Base-by-base conservation (phyloP, 2,888 invertebrate species). In the Heliconius ethilla region DNA sequence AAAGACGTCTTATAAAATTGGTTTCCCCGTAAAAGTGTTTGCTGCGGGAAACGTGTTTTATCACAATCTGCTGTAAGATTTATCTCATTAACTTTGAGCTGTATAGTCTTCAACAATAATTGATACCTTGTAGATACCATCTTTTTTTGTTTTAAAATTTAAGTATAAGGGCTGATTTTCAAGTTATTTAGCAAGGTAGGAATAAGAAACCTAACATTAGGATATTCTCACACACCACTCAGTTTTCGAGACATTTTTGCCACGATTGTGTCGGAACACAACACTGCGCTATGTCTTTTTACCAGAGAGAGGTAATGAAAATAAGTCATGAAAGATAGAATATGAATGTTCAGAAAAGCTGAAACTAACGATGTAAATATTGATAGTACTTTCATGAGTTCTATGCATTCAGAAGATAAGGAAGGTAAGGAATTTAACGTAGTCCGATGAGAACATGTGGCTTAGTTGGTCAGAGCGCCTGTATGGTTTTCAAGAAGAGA, bases 21-120 rank as follows among this genome's bases (percentile, higher is more conserved):
- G 69, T 45, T 55, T 55, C n/a, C 4, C 22, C 33, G 15, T 70
- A 72, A 72, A 72, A 59, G 59, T 59, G 29, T 55, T 55, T 70
- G 40, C 15, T 45, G 66, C 27, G 45, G 25, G 25, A 37, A 37
- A 76, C 76, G 72, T 76, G 76, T 76, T 37, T 59, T 76, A 76
- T 76, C 76, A n/a, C 76, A 37, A 37, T 72, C 65, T 72, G 33
- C 13, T 27, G 55, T 55, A 66, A 72, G 65, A 76, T 72, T 72
- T 72, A 59, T 70, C 65, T 55, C 65, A 65, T 76, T 72, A n/a
- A 22, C 37, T 40, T 72, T 72, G 51, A 66, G 76, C 51, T 70
- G 51, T 51, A 76, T 70, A 70, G 37, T 65, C 76, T 76, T 37
- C 13, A 55, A 18, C 22, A 22, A 22, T 22, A 45, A 63, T 74